Evolutionary conservation across 2,888 invertebrate species (phyloP), one percentile per base, ranked within the genome.

Genomic region (Notodonta dromedarius): DNA sequence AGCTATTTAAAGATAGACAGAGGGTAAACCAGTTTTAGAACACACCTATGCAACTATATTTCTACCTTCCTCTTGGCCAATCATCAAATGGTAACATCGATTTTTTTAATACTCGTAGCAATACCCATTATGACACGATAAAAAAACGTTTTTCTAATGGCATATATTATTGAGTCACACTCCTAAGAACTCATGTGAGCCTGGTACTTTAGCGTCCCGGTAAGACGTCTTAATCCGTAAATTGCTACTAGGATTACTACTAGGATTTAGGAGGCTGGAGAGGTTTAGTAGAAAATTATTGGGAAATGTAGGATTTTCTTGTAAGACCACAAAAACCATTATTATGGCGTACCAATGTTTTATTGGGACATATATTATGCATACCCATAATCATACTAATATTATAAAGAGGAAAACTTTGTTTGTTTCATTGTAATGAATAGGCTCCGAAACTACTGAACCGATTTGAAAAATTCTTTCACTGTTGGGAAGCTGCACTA

Each of bases 171-270:
- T 65, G 53, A 54, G 50, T 57, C 52, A 54, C 51, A 46, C 7
- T 58, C 63, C 66, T 62, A 5, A 42, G 35, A 32, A 24, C 44
- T 63, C 39, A 35, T 73, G 56, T 3, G 4, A 42, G 24, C 73
- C 74, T 71, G 61, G 73, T 73, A 73, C 71, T 46, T 58, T 9
- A 48, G 55, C 52, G 60, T 50, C 16, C 14, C 32, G 61, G 53
- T 71, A 66, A 66, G 48, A 62, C 69, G 46, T 11, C 32, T 58
- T 73, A 73, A 73, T 65, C 71, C 57, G 59, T 65, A 55, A 64
- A 56, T 32, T 52, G 3, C 55, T 58, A 32, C n/a, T n/a, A n/a
- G n/a, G n/a, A n/a, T n/a, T 24, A 24, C 24, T 2, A 24, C 24
- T 24, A 24, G 6, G 51, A 46, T 55, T 60, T 55, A 46, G 46